Evolutionary conservation across 1,140 invertebrate species (phyloP).

Genomic region (Rhagoletis zephyria): DNA sequence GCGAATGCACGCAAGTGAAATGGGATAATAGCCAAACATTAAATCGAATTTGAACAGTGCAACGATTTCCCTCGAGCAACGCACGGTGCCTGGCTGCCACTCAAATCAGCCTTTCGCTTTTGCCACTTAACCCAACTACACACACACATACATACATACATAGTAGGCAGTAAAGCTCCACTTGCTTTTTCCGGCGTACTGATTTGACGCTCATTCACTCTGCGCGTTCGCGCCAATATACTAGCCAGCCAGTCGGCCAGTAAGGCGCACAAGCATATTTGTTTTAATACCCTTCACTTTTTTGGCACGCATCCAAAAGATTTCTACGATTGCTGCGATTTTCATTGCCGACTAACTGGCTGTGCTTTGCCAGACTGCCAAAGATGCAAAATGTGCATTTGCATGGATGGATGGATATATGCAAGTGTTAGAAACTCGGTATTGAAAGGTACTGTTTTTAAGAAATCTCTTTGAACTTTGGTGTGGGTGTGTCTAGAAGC

Average conservation of each 20-base stretch:
- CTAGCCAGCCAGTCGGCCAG: not conserved
- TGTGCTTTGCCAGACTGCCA: not conserved
- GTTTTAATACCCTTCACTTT: slow-evolving; percentile 40
- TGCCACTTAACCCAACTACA: slow-evolving; percentile 33
- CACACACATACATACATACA: not conserved
- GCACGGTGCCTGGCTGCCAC: not conserved
- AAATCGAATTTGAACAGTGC: slow-evolving; percentile 12
- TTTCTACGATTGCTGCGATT: not conserved
- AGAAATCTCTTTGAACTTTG: no score
- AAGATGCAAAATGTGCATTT: not conserved
- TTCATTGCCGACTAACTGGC: not conserved
- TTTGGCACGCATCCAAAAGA: slow-evolving; percentile 7
- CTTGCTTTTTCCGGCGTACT: slow-evolving; percentile 12
- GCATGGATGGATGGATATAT: not conserved
- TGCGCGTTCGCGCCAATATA: slow-evolving; percentile 26
- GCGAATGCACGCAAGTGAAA: not conserved
- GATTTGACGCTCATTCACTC: slow-evolving; percentile 15
- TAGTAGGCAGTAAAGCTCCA: not conserved
- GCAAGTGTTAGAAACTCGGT: no score
- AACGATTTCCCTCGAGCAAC: slow-evolving; percentile 18
- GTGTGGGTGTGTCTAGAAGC: no score
- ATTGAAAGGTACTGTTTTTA: no score
- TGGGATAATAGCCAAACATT: slow-evolving; percentile 19
- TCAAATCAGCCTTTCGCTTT: slow-evolving; percentile 15
- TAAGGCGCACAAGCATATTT: not conserved